Evolutionary conservation across 2,113 vertebrate species (phyloP), one percentile per base, ranked within the genome.

Genomic region (Pycnonotus jocosus): DNA sequence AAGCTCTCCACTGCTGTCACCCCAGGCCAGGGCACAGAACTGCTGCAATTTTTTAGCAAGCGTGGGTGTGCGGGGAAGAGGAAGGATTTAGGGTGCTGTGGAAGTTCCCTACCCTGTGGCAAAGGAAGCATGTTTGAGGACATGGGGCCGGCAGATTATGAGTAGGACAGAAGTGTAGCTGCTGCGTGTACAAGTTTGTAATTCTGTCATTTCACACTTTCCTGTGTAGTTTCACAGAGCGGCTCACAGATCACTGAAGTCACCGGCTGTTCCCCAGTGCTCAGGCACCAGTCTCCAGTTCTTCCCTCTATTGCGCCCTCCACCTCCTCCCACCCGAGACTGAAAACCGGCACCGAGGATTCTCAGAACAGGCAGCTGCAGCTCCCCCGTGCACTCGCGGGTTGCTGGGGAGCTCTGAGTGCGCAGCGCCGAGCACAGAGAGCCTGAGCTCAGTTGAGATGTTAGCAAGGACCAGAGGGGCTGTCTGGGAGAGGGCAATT

Each of bases 361-460:
- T 57, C 72, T 83, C 68, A n/a, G 4, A 64, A 31, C 1, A 25
- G 50, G 54, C 47, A 24, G 78, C 47, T 27, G 45, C 31, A 20
- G 3, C 40, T 72, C n/a, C 35, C 30, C 37, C 0, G 0, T 6
- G 51, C 44, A 16, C 48, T 45, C 1, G 0, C 2, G 4, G 44
- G 86, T 42, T 81, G 87, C 78, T 7, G 6, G 40, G 88, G 73
- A 40, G 78, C 81, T 33, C 6, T 5, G 74, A 11, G 38, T 38
- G 38, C 8, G 27, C 82, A 42, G 54, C 1, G 1, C 21, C 20
- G 42, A 61, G 38, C 15, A 11, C 27, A 7, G 8, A 10, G 9
- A 54, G 58, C n/a, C 38, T 20, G 58, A 15, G 37, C 53, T 69
- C 21, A 30, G 7, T 0, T 3, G 10, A 76, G 27, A 28, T 37